These are phyloP conservation scores for Muricea muricata DNA, from an alignment of 92 coral and sea anemone species.

Conservation along the genomic window DNA sequence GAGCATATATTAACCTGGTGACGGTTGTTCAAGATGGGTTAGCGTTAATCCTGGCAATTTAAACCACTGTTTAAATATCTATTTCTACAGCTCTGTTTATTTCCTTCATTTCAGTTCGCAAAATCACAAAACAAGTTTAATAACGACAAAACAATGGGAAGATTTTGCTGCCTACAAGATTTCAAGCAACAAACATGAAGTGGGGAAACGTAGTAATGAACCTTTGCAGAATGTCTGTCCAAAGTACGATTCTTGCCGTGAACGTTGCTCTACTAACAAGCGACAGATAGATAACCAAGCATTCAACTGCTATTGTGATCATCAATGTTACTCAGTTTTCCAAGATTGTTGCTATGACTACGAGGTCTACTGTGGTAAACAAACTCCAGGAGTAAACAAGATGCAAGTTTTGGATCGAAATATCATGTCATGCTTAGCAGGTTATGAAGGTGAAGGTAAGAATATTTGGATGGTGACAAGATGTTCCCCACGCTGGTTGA, in stretches of 20 bases:
- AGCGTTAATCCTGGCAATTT: too few relatives aligned
- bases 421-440: constrained; percentile 10
- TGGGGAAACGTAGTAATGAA: not conserved
- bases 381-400: not conserved
- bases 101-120: too few relatives aligned
- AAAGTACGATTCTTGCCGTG: not conserved
- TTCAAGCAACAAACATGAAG: too few relatives aligned
- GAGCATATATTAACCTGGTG: too few relatives aligned
- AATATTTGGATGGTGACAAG: constrained; percentile 18
- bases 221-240: not conserved
- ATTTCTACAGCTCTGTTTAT: too few relatives aligned
- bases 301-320: constrained; percentile 19
- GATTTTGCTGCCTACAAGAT: too few relatives aligned
- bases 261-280: not conserved
- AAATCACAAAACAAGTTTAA: too few relatives aligned
- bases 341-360: constrained; percentile 16
- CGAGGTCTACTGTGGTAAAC: constrained; percentile 2
- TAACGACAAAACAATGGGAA: too few relatives aligned
- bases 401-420: not conserved
- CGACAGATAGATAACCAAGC: not conserved
- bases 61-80: too few relatives aligned
- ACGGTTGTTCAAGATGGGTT: too few relatives aligned
- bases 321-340: constrained; percentile 8
- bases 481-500: not conserved
- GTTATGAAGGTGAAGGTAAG: constrained; percentile 1